Conservation (phyloP, 2,797 vertebrate genomes). For the Cyclura pinguis region DNA sequence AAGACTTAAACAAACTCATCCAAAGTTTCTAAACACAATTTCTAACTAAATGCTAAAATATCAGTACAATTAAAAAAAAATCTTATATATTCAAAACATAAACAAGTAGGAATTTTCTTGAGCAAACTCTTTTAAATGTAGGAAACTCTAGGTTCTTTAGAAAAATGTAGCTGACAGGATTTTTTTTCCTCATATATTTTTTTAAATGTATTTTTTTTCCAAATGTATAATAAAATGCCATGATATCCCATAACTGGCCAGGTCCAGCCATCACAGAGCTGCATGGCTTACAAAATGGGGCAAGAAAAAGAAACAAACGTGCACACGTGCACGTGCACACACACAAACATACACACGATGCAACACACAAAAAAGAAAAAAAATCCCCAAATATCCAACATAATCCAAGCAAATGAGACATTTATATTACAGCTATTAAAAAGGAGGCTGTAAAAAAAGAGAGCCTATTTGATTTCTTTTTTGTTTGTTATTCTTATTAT, state of each 20-base stretch:
- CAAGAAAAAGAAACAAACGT: slow-evolving; percentile 46
- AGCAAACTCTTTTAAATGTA: slow-evolving; percentile 76
- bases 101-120: slow-evolving; percentile 82
- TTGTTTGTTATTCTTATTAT: slow-evolving; percentile 62
- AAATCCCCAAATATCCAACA: slow-evolving; percentile 68
- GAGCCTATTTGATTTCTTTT: slow-evolving; percentile 55
- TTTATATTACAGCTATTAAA: slow-evolving; percentile 71
- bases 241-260: slow-evolving; percentile 77
- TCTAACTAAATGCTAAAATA: slow-evolving; percentile 79
- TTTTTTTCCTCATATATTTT: background rate
- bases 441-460: slow-evolving; percentile 57
- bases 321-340: slow-evolving; percentile 40
- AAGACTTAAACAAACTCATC: slow-evolving; percentile 87
- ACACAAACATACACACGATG: slow-evolving; percentile 51
- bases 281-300: slow-evolving; percentile 67
- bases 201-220: slow-evolving; percentile 55
- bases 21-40: slow-evolving; percentile 81
- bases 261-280: slow-evolving; percentile 71
- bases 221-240: slow-evolving; percentile 76
- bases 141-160: slow-evolving; percentile 77
- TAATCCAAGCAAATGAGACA: slow-evolving; percentile 70
- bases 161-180: slow-evolving; percentile 74
- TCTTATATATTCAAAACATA: slow-evolving; percentile 81
- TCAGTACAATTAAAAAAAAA: slow-evolving; percentile 76
- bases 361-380: slow-evolving; percentile 42